Base-by-base conservation (phyloP, 2,888 invertebrate genomes). In the Ceraclea dissimilis region DNA sequence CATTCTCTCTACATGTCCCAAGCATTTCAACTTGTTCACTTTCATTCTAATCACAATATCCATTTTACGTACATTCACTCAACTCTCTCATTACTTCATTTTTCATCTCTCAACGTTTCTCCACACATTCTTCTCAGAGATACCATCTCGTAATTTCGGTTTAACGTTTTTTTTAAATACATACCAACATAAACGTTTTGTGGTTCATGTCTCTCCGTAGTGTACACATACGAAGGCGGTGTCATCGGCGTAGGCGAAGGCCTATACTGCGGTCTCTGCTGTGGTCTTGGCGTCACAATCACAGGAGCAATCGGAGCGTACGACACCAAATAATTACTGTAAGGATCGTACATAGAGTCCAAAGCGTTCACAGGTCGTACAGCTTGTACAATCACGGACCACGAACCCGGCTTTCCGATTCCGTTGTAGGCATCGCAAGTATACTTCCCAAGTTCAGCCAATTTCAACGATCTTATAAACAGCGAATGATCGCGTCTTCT, bases 361-460 rank as follows among this genome's bases (percentile, higher is more conserved):
- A 73, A 67, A 26, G 80, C 80, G 61, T 79, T 73, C n/a, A 85
- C 82, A 0, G 88, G 86, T 17, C 85, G 85, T 61, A 84, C 73
- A 0, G 89, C 88, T 66, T 83, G 83, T 13, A 94, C 79, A 0
- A 81, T 79, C 6, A 90, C 81, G 13, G 84, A 80, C 84, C 89
- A 88, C 49, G 88, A 85, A 1, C 86, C 86, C 4, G 93, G 84
- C 63, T 83, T 82, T 11, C 85, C 86, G 8, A 82, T 69, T 2
- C 90, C 91, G 68, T 94, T 94, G 71, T 88, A 94, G 2, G 91
- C 94, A 67, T 90, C 88, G 68, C 96, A 96, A 5, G 86, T 87
- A 73, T 96, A 96, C 51, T 85, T 80, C 2, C 94, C 95, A 52
- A 92, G 79, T 65, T 88, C 88, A 5, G 83, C 80, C 18, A 86